Evolutionary conservation across 2,113 vertebrate species (phyloP).

Genomic region (Mystacornis crossleyi): DNA sequence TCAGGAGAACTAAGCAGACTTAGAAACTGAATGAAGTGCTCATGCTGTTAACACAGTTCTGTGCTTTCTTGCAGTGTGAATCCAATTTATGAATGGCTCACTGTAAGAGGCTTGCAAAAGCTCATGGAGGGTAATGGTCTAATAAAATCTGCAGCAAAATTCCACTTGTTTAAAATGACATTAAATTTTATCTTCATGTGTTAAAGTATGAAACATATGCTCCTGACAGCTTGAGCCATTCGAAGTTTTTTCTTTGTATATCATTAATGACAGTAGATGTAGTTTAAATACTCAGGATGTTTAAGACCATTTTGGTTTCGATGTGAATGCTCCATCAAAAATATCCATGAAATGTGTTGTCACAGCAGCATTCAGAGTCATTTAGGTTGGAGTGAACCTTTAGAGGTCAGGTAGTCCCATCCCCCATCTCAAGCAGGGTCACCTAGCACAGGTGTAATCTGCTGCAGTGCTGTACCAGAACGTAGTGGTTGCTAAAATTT

Average conservation of each 20-base stretch:
- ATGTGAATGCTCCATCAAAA: background rate
- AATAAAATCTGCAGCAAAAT: background rate
- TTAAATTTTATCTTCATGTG: background rate
- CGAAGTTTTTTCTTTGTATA: background rate
- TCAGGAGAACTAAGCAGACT: background rate
- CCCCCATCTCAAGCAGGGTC: background rate
- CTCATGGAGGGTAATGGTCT: background rate
- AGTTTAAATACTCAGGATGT: background rate
- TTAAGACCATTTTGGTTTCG: background rate
- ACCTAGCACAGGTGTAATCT: background rate
- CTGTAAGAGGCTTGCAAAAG: background rate
- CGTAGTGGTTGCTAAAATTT: background rate
- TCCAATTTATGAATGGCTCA: background rate
- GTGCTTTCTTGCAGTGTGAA: background rate
- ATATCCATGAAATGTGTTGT: background rate
- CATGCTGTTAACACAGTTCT: background rate
- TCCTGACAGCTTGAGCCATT: background rate
- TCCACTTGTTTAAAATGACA: background rate
- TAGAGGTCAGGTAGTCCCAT: background rate
- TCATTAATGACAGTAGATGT: background rate
- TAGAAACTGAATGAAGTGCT: background rate
- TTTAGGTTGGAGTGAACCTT: background rate
- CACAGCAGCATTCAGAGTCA: background rate
- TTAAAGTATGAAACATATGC: background rate
- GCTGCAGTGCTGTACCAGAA: background rate